Conservation (phyloP, 2,797 vertebrate species). For the Hybognathus amarus region DNA sequence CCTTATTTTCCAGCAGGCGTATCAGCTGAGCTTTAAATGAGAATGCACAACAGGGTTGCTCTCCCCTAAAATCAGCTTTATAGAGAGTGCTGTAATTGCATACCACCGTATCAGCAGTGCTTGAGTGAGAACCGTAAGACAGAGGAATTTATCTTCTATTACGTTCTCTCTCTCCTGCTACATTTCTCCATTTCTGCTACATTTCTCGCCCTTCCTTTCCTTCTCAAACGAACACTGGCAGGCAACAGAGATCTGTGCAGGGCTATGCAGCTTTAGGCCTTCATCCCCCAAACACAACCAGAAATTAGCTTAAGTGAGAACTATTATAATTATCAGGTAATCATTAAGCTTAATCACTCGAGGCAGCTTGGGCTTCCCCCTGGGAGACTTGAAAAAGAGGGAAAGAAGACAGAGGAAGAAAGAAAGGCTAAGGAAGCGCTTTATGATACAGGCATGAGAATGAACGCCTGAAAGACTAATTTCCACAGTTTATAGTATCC, state of each 20-base stretch:
- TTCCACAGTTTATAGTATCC: slow-evolving; percentile 12
- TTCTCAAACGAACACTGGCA: slow-evolving; percentile 32
- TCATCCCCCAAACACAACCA: slow-evolving; percentile 49
- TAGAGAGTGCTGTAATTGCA: slow-evolving; percentile 40
- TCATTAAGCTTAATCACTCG: slow-evolving; percentile 60
- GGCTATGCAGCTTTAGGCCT: slow-evolving; percentile 46
- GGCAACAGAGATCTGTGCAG: slow-evolving; percentile 41
- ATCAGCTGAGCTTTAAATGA: slow-evolving; percentile 31
- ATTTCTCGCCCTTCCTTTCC: slow-evolving; percentile 11
- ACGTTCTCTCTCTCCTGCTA: slow-evolving; percentile 20
- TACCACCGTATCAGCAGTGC: slow-evolving; percentile 30
- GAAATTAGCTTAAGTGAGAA: slow-evolving; percentile 63
- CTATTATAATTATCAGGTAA: slow-evolving; percentile 62
- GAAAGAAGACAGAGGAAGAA: slow-evolving; percentile 23
- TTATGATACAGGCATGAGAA: slow-evolving; percentile 8
- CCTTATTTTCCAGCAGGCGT: slow-evolving; percentile 22
- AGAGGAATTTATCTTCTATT: slow-evolving; percentile 51
- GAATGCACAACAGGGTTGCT: slow-evolving; percentile 30
- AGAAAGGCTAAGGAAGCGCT: not conserved
- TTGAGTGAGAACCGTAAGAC: slow-evolving; percentile 22
- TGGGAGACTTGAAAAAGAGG: slow-evolving; percentile 35
- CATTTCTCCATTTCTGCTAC: slow-evolving; percentile 22
- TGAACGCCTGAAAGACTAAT: slow-evolving; percentile 7
- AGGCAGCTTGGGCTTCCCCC: slow-evolving; percentile 36
- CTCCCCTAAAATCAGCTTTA: slow-evolving; percentile 36